Evolutionary conservation across 2,888 invertebrate species (phyloP).

Genomic region (Himalopsyche anomala): DNA sequence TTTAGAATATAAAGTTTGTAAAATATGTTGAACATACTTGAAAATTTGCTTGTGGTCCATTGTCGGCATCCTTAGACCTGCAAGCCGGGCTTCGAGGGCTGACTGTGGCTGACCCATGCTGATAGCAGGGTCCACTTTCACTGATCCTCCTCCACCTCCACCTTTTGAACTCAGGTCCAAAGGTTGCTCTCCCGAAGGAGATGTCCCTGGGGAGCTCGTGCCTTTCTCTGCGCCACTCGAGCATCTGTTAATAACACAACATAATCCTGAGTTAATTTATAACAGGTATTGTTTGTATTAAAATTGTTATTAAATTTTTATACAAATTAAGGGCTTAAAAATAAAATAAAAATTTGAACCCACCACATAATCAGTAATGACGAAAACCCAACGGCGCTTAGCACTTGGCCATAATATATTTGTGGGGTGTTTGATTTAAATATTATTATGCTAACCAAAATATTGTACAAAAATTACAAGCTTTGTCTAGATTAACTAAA

Average conservation of each 20-base stretch:
- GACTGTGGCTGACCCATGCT: conserved; percentile 65
- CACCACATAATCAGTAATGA: too few species aligned
- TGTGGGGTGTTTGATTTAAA: too few species aligned
- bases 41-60: conserved; percentile 81
- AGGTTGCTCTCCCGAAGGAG: conserved; percentile 82
- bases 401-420: too few species aligned
- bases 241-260: neutral
- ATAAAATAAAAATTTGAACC: too few species aligned
- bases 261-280: too few species aligned
- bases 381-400: too few species aligned
- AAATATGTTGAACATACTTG: conserved; percentile 70
- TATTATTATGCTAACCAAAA: too few species aligned
- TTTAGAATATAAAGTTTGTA: neutral
- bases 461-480: too few species aligned
- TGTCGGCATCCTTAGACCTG: conserved; percentile 70
- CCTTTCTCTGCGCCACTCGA: conserved; percentile 66
- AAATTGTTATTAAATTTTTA: too few species aligned
- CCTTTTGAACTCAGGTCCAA: conserved; percentile 91
- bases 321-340: too few species aligned
- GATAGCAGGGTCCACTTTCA: conserved; percentile 62
- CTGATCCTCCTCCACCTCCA: conserved; percentile 76
- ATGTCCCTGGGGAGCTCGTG: conserved; percentile 72
- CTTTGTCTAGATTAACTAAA: too few species aligned
- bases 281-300: too few species aligned
- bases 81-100: conserved; percentile 68